A percentile compares a stretch with the other conserved stretches of the same genome.
These are phyloP conservation scores for Natator depressus DNA, from an alignment of 2,113 vertebrate genomes.

Conservation along the genomic window DNA sequence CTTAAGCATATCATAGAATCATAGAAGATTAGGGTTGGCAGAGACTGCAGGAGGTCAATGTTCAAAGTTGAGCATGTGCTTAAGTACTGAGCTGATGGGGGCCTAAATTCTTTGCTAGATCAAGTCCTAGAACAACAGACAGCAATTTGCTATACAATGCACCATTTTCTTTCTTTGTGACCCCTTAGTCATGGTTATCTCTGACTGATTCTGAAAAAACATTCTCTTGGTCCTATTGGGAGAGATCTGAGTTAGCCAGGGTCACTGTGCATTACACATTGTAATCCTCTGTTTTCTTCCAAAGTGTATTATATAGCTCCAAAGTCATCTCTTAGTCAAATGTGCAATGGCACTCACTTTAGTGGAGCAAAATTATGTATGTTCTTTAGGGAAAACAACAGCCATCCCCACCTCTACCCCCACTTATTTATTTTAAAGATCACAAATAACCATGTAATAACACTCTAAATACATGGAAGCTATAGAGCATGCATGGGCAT, in stretches of 20 bases:
- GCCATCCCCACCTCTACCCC: background rate
- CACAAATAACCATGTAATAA: background rate
- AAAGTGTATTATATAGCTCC: background rate
- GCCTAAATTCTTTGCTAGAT: conserved; percentile 11
- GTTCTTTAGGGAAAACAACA: background rate
- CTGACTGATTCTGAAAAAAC: conserved; percentile 25
- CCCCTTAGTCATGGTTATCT: background rate
- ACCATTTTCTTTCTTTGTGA: background rate
- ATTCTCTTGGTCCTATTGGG: background rate
- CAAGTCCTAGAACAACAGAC: conserved; percentile 4
- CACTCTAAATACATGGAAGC: conserved; percentile 8
- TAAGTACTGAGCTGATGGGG: background rate
- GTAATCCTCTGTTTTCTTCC: background rate
- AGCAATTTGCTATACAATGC: background rate
- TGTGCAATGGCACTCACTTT: background rate
- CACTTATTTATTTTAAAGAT: conserved; percentile 8
- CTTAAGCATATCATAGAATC: background rate
- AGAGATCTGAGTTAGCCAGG: fast-evolving
- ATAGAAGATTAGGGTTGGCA: no score
- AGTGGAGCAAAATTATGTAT: background rate
- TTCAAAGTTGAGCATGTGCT: background rate
- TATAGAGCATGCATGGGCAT: background rate
- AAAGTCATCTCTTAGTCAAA: background rate
- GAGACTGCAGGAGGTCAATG: background rate
- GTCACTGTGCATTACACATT: background rate